Evolutionary conservation across 2,113 vertebrate species (phyloP).

Genomic region (Salvelinus sp.): DNA sequence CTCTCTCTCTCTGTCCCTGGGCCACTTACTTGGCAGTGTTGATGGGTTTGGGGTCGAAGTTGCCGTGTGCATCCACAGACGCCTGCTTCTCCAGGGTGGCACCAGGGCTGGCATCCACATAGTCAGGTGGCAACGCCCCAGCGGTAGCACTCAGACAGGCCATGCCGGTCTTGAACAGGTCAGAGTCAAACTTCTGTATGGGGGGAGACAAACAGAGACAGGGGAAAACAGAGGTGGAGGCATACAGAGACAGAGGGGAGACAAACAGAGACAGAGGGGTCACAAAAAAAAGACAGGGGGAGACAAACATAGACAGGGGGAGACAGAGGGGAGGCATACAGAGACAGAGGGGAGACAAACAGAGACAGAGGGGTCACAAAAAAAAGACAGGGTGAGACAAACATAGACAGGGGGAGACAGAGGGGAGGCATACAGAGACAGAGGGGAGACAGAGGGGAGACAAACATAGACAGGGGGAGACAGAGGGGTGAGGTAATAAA

Average conservation of each 20-base stretch:
- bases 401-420: not conserved
- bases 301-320: too few species aligned
- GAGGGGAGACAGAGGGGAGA: too few species aligned
- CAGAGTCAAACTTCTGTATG: conserved; percentile 89
- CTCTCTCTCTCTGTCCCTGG: not conserved
- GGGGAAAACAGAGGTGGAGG: conserved; percentile 7
- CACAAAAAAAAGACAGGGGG: too few species aligned
- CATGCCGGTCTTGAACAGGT: conserved; percentile 94
- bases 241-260: not conserved
- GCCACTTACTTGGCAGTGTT: conserved; percentile 88
- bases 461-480: too few species aligned
- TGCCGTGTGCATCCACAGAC: conserved; percentile 90
- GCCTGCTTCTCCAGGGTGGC: conserved; percentile 85
- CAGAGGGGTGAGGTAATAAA: too few species aligned
- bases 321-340: not conserved
- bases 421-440: not conserved
- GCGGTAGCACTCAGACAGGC: conserved; percentile 92
- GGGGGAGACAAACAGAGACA: conserved; percentile 17
- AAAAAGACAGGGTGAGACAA: not conserved
- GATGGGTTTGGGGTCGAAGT: conserved; percentile 95
- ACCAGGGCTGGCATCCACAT: conserved; percentile 84
- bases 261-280: too few species aligned
- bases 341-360: not conserved
- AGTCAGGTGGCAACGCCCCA: conserved; percentile 92
- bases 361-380: not conserved